A percentile compares a stretch with the other conserved stretches of the same genome.
These are phyloP conservation scores for Blera fallax DNA, from an alignment of 2,888 invertebrate species.

Conservation along the genomic window DNA sequence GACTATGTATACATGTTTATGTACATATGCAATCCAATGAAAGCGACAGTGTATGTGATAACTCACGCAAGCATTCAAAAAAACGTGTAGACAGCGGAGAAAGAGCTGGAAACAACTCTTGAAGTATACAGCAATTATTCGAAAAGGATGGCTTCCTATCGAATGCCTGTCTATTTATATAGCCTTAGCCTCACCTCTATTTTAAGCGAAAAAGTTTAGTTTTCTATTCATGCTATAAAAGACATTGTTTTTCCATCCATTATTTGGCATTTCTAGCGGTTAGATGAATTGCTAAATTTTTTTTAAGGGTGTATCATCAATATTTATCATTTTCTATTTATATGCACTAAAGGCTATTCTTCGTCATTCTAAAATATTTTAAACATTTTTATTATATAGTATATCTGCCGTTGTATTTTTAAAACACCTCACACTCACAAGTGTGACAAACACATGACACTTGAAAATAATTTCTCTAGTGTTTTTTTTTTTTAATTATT, in stretches of 20 bases:
- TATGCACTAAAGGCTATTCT: background rate
- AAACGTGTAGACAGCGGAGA: too few species aligned
- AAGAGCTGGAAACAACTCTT: background rate
- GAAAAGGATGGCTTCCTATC: background rate
- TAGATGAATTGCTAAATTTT: background rate
- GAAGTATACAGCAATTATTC: background rate
- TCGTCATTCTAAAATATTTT: background rate
- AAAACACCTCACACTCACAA: too few species aligned
- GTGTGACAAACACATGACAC: background rate
- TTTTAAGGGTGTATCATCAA: background rate
- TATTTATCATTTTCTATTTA: background rate
- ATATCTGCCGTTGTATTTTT: too few species aligned
- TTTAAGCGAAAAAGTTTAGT: background rate
- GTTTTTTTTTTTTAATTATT: background rate
- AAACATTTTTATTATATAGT: background rate
- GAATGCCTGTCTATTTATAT: background rate
- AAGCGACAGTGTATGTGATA: too few species aligned
- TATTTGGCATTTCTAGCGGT: background rate
- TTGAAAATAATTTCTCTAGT: background rate
- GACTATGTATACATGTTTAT: too few species aligned
- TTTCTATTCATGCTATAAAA: background rate
- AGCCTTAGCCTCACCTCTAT: background rate
- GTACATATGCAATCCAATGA: too few species aligned
- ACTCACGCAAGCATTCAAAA: too few species aligned
- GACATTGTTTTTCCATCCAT: background rate